These are phyloP conservation scores for Corapipo altera DNA, from an alignment of 2,113 vertebrate genomes.

Conservation along the genomic window DNA sequence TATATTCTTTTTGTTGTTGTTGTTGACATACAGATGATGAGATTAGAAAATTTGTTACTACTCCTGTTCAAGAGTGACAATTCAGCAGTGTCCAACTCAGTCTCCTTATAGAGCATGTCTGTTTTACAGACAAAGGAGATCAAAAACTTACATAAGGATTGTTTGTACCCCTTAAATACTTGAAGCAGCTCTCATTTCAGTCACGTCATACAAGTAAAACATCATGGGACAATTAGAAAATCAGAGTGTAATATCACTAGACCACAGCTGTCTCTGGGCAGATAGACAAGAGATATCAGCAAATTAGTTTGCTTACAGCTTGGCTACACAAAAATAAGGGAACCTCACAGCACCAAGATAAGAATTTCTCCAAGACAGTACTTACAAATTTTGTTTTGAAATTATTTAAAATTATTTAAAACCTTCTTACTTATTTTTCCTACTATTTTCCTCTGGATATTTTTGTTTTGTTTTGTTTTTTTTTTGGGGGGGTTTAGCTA, in stretches of 20 bases:
- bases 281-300: neutral
- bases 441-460: rapidly evolving
- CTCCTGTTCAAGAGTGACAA: neutral
- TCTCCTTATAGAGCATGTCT: neutral
- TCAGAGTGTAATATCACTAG: neutral
- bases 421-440: neutral
- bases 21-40: neutral
- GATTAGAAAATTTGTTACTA: neutral
- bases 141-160: neutral
- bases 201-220: neutral
- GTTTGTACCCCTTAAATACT: neutral
- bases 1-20: neutral
- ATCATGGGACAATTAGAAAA: neutral
- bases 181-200: neutral
- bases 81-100: neutral
- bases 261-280: neutral
- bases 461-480: neutral
- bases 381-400: neutral
- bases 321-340: neutral
- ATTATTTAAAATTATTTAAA: neutral
- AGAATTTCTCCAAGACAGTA: neutral
- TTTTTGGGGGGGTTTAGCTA: neutral
- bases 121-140: neutral
- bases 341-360: neutral
- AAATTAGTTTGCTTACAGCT: neutral